Evolutionary conservation across 2,888 invertebrate genomes (phyloP), one percentile per base, ranked within the genome.

Genomic region (Dasysyrphus tricinctus): DNA sequence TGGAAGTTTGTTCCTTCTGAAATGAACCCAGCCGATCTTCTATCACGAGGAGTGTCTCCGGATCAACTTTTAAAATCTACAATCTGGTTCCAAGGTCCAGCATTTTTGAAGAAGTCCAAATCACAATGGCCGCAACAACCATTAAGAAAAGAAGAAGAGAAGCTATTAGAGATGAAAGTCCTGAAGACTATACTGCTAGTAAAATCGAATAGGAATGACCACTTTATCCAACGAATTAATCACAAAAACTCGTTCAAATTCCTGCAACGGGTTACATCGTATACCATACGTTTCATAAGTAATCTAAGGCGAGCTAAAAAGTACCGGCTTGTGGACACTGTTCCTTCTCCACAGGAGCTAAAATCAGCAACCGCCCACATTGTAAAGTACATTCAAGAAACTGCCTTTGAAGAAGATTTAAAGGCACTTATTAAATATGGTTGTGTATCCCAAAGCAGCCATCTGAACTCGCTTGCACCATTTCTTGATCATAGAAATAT

Each of bases 401-500:
- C 8, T 3, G n/a, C 24, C 39, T 63, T 63, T 24, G 2, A 3
- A n/a, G 61, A 63, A n/a, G 44, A 63, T n/a, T 63, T 63, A 29
- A 44, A 29, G 3, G 14, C 61, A 24, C 29, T 63, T 19, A 42
- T 8, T 14, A 63, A 63, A 9, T 44, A 39, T 16, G 42, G 61
- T 61, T 61, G 42, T 42, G 42, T 61, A 5, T 61, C 61, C 5
- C 37, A 61, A 39, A 61, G 39, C 16, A 61, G 39, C 14, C 19
- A 24, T 19, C 11, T 61, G 9, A 63, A 29, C 5, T 44, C 63
- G 11, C 63, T 44, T 7, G 29, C 44, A 44, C 44, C 44, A n/a
- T 63, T 63, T 14, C 63, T 63, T 29, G 44, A 63, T 14, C 2
- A 63, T 9, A 42, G 29, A 63, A 63, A 44, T n/a, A n/a, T 63